Percentiles rank a stretch among this genome's conserved stretches.
phyloP scores from a whole-genome alignment of 1,140 invertebrate genomes.

The Cotesia glomerata region DNA sequence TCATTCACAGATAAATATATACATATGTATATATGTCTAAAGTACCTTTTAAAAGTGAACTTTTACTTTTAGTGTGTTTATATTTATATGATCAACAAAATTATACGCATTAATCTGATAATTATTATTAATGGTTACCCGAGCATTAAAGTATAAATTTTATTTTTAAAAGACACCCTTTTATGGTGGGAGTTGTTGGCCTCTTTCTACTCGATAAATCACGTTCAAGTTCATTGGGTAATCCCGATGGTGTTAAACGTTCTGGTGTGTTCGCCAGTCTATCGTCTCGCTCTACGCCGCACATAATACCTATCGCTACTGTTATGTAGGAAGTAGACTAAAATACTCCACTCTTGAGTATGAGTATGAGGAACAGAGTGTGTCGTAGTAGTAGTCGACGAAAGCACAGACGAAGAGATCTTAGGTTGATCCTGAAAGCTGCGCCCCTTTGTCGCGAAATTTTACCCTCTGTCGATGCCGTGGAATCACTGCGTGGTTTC shows the following conservation, averaged over 20 bases:
- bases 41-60: background rate
- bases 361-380: constrained; percentile 23
- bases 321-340: too few species aligned
- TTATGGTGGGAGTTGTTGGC: background rate
- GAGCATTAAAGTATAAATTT: too few species aligned
- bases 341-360: constrained; percentile 20
- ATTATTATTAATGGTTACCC: background rate
- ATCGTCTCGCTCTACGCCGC: constrained; percentile 19
- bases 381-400: constrained; percentile 41
- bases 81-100: background rate
- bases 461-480: constrained; percentile 46
- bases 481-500: background rate
- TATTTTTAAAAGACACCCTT: too few species aligned
- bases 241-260: constrained; percentile 58
- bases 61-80: background rate
- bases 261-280: constrained; percentile 44
- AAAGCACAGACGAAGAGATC: constrained; percentile 45
- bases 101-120: background rate
- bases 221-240: constrained; percentile 60
- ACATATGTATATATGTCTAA: background rate
- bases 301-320: too few species aligned
- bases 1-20: background rate
- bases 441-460: constrained; percentile 42
- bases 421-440: constrained; percentile 57
- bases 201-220: constrained; percentile 47